Base-by-base conservation (phyloP, 2,797 vertebrate species). In the Argyrosomus regius region DNA sequence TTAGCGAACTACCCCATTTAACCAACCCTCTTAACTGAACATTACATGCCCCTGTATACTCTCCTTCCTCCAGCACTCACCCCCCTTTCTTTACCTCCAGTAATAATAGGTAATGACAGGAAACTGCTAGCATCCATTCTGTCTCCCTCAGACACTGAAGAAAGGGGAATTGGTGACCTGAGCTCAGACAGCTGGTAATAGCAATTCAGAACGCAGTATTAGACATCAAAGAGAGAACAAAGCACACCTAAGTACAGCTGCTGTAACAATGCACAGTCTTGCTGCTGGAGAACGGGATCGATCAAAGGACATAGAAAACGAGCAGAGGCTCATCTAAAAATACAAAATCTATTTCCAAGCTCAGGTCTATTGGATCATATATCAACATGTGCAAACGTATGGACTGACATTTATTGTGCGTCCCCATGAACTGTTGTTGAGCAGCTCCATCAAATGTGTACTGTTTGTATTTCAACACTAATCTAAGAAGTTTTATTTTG, bases 261-360 rank as follows among this genome's bases (percentile, higher is more conserved):
- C 78, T 82, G 78, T 62, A 80, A 90, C 89, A 90, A 84, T 52
- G 85, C 63, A 83, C 53, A 60, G 72, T 71, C 52, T 62, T 70
- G 82, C 86, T 80, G 54, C 87, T 76, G 80, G 56, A 84, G 52
- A 83, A 80, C 28, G 3, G 73, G 87, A 94, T 93, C 75, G 69
- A 93, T 93, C 67, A 88, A 77, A 91, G 85, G 90, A 84, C 81
- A 81, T 79, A 54, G 56, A 69, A 72, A 80, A 85, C n/a, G 31
- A 88, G 67, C 66, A 65, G 71, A 84, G 77, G 54, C 77, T 89
- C 75, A 69, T 86, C 88, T 90, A 89, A 91, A 92, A 91, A 90
- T 89, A 91, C 46, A 5, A 79, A 85, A 82, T 82, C 86, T 83
- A 83, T 93, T 89, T 86, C 75, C 83, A 88, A 77, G 65, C 80